Evolutionary conservation across 2,888 invertebrate species (phyloP).

Genomic region (Caenorhabditis parvicauda): DNA sequence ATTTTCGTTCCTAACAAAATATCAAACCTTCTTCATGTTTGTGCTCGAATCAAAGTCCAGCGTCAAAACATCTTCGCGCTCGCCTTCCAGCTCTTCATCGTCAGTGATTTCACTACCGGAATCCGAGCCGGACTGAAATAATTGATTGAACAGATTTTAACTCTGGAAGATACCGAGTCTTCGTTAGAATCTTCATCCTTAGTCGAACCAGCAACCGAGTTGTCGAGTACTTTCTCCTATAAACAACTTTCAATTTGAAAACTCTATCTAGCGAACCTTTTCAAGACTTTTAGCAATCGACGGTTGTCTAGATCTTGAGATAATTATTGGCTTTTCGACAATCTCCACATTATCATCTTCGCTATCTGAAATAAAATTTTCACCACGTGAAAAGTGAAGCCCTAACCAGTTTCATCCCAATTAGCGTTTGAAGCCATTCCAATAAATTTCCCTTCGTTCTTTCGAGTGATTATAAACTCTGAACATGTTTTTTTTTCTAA

Average conservation of each 20-base stretch:
- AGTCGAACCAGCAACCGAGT: constrained; percentile 36
- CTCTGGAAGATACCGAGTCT: background rate
- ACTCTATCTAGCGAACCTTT: constrained; percentile 18
- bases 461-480: background rate
- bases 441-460: constrained; percentile 16
- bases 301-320: constrained; percentile 39
- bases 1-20: background rate
- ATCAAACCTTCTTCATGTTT: constrained; percentile 26
- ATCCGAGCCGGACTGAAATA: constrained; percentile 26
- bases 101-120: constrained; percentile 28
- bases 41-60: constrained; percentile 37
- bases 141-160: background rate
- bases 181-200: constrained; percentile 18
- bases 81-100: constrained; percentile 31
- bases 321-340: constrained; percentile 42
- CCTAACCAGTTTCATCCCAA: constrained; percentile 32
- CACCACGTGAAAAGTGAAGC: background rate
- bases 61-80: constrained; percentile 27
- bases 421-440: too few species aligned
- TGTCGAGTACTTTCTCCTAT: constrained; percentile 34
- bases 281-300: constrained; percentile 48
- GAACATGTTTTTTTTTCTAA: too few species aligned
- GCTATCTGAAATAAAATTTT: constrained; percentile 23
- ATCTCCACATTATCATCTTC: constrained; percentile 43
- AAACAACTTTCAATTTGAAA: background rate